Base-by-base conservation (phyloP, 2,888 invertebrate genomes). In the Eurytoma californica region DNA sequence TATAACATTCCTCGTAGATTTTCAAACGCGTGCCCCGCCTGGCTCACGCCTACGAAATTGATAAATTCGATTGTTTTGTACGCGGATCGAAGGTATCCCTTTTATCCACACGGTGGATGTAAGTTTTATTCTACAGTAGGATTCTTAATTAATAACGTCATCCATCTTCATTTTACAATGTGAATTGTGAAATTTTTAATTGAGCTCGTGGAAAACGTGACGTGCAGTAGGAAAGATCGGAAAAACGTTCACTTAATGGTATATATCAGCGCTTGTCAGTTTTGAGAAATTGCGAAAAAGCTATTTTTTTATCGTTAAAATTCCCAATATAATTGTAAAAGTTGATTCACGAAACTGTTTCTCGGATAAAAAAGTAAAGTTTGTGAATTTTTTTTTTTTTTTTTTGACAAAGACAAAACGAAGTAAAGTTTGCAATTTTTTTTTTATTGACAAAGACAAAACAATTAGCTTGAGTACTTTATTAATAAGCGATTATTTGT, bases 11-110 rank as follows among this genome's bases (percentile, higher is more conserved):
- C 49, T 63, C 20, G 13, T 16, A 20, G 9, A 39, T 39, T 39
- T 24, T 24, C 24, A 24, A 39, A 39, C 39, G 9, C 39, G 9
- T 39, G 9, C 7, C 1, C 39, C 7, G 9, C 30, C 7, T 30
- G 30, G 3, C 30, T 30, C 30, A 30, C 30, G 7, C 30, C 30
- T 7, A 39, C 2, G 58, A 53, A 39, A 72, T 74, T 74, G 60
- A 74, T 74, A 67, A 66, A 74, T 74, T 73, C 24, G 57, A 73
- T 73, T 57, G 18, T 28, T 9, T 39, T n/a, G 13, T 60, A 16
- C 1, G 9, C 20, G 14, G 24, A 39, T 39, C 39, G 39, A 39
- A 39, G 39, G 63, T 30, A 16, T 30, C 18, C 30, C 20, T 47
- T 61, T 51, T 53, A 28, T 53, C 18, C 16, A 9, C 16, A 24